Conservation (phyloP, 2,113 vertebrate species). For the Myotis yumanensis region DNA sequence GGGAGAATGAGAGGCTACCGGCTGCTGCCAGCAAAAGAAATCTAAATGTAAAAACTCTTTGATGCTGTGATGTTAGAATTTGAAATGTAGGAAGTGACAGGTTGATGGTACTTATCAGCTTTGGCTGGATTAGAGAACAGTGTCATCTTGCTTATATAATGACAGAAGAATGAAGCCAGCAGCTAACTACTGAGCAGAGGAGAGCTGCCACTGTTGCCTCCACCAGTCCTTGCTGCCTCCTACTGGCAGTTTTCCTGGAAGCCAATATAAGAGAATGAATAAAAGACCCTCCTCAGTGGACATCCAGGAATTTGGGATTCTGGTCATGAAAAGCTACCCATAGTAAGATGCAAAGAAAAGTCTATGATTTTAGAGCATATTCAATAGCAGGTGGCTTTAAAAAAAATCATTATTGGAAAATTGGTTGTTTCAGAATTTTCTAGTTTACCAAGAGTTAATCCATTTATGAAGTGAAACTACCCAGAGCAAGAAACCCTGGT, state of each 20-base stretch:
- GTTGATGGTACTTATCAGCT: constrained; percentile 93
- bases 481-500: not conserved
- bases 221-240: constrained; percentile 85
- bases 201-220: constrained; percentile 61
- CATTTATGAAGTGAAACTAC: constrained; percentile 43
- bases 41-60: constrained; percentile 93
- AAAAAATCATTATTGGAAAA: not conserved
- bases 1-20: constrained; percentile 90
- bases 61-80: constrained; percentile 91
- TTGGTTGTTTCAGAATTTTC: constrained; percentile 3
- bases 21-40: constrained; percentile 91
- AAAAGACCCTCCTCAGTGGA: not conserved
- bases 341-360: not conserved
- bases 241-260: constrained; percentile 73
- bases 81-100: constrained; percentile 93
- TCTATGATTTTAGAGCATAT: not conserved
- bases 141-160: constrained; percentile 91
- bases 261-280: not conserved
- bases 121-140: constrained; percentile 92
- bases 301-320: constrained; percentile 2
- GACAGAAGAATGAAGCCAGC: constrained; percentile 88
- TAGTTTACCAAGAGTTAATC: constrained; percentile 49
- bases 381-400: not conserved
- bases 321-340: constrained; percentile 1
- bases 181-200: constrained; percentile 82